Conservation (phyloP, 1,140 invertebrate species). For the Leptinotarsa lineolata region DNA sequence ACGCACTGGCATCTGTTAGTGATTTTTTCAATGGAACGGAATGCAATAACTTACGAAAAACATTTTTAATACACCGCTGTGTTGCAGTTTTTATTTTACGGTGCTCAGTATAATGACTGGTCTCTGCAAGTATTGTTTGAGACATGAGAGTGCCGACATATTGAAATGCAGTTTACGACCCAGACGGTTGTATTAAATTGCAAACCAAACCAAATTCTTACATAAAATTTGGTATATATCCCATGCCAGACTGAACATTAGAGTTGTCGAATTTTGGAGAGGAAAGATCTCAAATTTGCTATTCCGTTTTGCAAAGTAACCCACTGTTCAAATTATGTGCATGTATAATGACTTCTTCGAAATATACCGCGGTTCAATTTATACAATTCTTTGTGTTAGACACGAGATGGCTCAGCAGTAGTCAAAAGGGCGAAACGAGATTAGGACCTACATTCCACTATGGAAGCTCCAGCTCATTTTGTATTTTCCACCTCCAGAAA, state of each 20-base stretch:
- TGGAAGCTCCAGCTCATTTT: too few relatives aligned
- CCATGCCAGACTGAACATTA: background rate
- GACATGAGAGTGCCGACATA: conserved; percentile 19
- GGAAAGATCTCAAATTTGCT: background rate
- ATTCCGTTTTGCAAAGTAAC: background rate
- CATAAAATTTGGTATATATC: conserved; percentile 7
- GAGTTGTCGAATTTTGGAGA: background rate
- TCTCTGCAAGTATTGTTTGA: conserved; percentile 19
- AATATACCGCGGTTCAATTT: background rate
- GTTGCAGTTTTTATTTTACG: conserved; percentile 20
- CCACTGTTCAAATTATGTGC: conserved; percentile 1
- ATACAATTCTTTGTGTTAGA: too few relatives aligned
- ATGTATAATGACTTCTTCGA: conserved; percentile 9
- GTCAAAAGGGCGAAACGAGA: too few relatives aligned
- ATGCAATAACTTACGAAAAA: conserved; percentile 8
- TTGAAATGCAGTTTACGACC: conserved; percentile 18
- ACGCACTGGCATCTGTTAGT: background rate
- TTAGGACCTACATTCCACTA: too few relatives aligned
- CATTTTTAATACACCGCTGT: conserved; percentile 20
- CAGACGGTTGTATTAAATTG: conserved; percentile 13
- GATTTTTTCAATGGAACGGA: background rate
- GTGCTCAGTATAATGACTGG: conserved; percentile 23
- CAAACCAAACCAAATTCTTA: conserved; percentile 15
- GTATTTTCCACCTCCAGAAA: too few relatives aligned
- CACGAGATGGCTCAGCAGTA: too few relatives aligned